Conservation (phyloP, 2,113 vertebrate genomes). For the rat (Rattus norvegicus) region DNA sequence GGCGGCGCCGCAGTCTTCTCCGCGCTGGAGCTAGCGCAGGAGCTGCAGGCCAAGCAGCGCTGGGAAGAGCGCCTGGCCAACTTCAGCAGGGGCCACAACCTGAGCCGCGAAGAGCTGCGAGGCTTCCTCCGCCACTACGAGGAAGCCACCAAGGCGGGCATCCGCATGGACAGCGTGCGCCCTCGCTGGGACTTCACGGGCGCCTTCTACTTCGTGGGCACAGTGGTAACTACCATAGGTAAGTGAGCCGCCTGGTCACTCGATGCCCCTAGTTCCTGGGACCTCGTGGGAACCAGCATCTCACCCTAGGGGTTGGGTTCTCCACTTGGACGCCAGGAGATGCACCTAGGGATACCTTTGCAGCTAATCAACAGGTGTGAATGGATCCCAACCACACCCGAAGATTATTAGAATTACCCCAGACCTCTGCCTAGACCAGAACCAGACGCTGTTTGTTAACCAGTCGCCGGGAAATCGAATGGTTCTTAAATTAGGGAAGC, state of each 20-base stretch:
- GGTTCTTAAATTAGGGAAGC: not conserved
- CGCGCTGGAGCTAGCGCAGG: slow-evolving; percentile 94
- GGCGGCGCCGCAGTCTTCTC: slow-evolving; percentile 98
- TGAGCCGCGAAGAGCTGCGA: slow-evolving; percentile 91
- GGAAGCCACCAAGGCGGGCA: slow-evolving; percentile 92
- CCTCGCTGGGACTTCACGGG: slow-evolving; percentile 97
- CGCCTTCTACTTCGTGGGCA: slow-evolving; percentile 97
- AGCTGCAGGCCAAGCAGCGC: slow-evolving; percentile 91
- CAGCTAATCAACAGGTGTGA: not conserved
- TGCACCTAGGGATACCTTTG: not conserved
- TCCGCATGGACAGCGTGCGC: slow-evolving; percentile 91
- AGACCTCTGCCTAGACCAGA: not conserved
- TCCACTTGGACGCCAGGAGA: fast-evolving
- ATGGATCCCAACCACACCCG: no score
- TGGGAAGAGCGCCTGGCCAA: slow-evolving; percentile 93
- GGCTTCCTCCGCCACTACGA: slow-evolving; percentile 94
- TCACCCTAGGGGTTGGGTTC: fast-evolving
- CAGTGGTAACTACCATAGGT: slow-evolving; percentile 98
- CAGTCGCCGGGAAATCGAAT: not conserved
- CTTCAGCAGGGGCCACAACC: slow-evolving; percentile 93
- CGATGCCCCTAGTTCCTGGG: not conserved
- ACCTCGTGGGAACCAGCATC: not conserved
- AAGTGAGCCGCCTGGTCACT: slow-evolving; percentile 75
- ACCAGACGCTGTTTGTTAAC: not conserved
- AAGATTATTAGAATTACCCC: not conserved